Base-by-base conservation (phyloP, 2,113 vertebrate species). In the Eira barbara region DNA sequence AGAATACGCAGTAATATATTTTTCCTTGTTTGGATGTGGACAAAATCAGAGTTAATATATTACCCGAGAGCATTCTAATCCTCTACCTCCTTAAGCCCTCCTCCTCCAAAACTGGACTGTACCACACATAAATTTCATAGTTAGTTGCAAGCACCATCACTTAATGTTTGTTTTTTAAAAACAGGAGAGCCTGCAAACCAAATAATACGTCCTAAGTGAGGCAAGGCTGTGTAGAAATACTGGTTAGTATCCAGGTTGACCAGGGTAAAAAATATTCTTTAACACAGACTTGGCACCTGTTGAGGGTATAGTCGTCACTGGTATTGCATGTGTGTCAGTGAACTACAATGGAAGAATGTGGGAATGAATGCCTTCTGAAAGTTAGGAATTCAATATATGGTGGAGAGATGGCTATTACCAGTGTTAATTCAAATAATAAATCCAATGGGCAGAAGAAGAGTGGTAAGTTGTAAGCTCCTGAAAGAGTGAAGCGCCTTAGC, bases 41-140 rank as follows among this genome's bases (percentile, higher is more conserved):
- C 14, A 94, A 95, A 94, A 92, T 80, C 89, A 93, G 86, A 97
- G 61, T 31, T 81, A 65, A 91, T 85, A 31, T 55, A 83, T 89
- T 78, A 69, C 36, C 90, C 17, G 78, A 71, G 49, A 88, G 21
- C 36, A n/a, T 81, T 89, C 27, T 89, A 73, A 52, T 91, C 36
- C 80, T 25, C 12, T 12, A 3, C 2, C 4, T 3, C n/a, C 15
- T 36, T 12, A 83, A 69, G 23, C 3, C 5, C 1, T 69, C 39
- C 27, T 86, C 39, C 87, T 55, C 67, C 29, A 63, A 76, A 91
- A 91, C 76, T 25, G 93, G 49, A 81, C 59, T 6, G 20, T 39
- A 78, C 6, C 45, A 52, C 49, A 31, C 25, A 85, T 61, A 65
- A 55, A 82, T 42, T 91, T 45, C 20, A 85, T 29, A 31, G 29